Conservation (phyloP, 2,797 vertebrate species). For the Chaetophractus vellerosus region DNA sequence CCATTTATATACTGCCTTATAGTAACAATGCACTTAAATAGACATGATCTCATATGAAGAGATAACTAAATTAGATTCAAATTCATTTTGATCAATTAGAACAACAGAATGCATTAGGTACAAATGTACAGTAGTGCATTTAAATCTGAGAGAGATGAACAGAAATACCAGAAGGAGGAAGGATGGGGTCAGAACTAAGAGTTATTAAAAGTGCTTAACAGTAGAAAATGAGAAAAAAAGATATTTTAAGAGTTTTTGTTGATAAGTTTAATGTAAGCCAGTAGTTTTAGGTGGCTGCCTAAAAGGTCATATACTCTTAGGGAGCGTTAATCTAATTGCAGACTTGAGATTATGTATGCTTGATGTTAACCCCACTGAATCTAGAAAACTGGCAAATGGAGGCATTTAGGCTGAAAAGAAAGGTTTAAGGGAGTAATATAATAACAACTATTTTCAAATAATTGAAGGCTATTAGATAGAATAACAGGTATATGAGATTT, state of each 20-base stretch:
- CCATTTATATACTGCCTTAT: background rate
- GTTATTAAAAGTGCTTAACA: background rate
- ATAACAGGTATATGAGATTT: background rate
- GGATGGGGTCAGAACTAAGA: background rate
- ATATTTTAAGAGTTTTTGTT: background rate
- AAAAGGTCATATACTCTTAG: background rate
- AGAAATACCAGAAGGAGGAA: background rate
- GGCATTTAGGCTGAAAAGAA: slow-evolving; percentile 29
- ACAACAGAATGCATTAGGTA: background rate
- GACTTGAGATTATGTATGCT: background rate
- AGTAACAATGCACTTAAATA: slow-evolving; percentile 16
- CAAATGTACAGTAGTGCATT: background rate
- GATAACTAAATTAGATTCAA: slow-evolving; percentile 14
- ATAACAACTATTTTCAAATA: slow-evolving; percentile 17
- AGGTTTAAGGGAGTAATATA: background rate
- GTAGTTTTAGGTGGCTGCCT: background rate
- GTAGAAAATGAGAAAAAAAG: background rate
- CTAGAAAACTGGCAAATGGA: background rate
- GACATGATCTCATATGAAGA: background rate
- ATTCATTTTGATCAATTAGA: slow-evolving; percentile 25
- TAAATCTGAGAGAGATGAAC: background rate
- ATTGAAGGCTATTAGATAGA: background rate
- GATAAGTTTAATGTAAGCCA: slow-evolving; percentile 24
- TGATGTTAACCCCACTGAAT: background rate
- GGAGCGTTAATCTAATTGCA: background rate